Evolutionary conservation across 1,140 invertebrate genomes (phyloP), one percentile per base, ranked within the genome.

Genomic region (Halictus rubicundus): DNA sequence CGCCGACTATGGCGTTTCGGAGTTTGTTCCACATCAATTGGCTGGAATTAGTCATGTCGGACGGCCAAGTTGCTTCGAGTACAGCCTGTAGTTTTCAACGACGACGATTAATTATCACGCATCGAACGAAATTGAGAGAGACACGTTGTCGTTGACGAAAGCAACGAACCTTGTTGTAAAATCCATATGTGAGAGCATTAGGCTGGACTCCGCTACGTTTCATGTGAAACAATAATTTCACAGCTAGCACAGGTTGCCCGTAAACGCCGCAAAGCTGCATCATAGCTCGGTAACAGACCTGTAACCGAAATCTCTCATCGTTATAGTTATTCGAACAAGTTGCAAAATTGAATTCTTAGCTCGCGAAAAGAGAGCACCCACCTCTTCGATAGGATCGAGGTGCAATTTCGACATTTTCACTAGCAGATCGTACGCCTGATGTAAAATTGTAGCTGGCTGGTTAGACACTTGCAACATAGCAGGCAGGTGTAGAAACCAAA

Each of bases 191-290:
- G 52, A 99, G 96, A 19, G 99, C 99, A 91, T 99, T 99, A 4
- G 98, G 98, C 89, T 98, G 97, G 21, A 99, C 95, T 0, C 97
- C 97, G 69, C 96, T 96, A n/a, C 96, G 95, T 91, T 98, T 98
- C 98, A 99, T 99, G 70, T 98, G 96, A 88, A 98, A 97, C 73
- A 99, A 94, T 54, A 99, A 95, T 91, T 98, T 98, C 0, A 99
- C 98, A 8, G 99, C 99, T 82, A 99, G 93, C 60, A 98, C 96
- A 4, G 99, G 99, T 88, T 98, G 95, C 77, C 97, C 96, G 90
- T 99, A 97, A 78, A 98, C 96, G 12, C 99, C 98, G 93, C 99
- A 99, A 4, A 99, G 94, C 92, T 99, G 98, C 97, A 99, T 99
- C 96, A 99, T 97, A 42, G 99, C 97, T 84, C 99, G 94, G 92